Percentiles rank a stretch among this genome's conserved stretches.
phyloP scores from a whole-genome alignment of 1,140 invertebrate species.

The Musca vetustissima region DNA sequence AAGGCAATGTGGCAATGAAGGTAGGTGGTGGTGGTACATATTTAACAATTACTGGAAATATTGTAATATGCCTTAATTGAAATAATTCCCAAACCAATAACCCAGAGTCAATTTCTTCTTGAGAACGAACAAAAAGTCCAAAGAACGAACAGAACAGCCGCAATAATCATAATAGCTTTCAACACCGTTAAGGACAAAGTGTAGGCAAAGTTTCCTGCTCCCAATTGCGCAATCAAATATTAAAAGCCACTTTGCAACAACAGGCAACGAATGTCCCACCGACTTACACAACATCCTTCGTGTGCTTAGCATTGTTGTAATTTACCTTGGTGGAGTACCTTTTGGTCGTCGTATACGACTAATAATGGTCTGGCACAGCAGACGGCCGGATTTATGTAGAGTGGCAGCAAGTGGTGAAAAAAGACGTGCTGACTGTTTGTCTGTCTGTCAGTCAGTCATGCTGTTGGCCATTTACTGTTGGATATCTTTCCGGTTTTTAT shows the following conservation, averaged over 20 bases:
- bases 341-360: not conserved
- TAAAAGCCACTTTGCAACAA: slow-evolving; percentile 32
- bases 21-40: no score
- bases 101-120: slow-evolving; percentile 38
- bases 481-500: not conserved
- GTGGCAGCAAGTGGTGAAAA: no score
- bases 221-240: slow-evolving; percentile 53
- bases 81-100: slow-evolving; percentile 53
- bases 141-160: slow-evolving; percentile 8
- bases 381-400: no score
- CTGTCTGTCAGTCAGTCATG: not conserved
- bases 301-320: not conserved
- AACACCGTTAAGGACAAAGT: slow-evolving; percentile 4
- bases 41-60: slow-evolving; percentile 26
- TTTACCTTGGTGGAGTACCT: slow-evolving; percentile 8
- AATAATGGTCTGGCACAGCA: not conserved
- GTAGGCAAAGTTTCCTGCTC: slow-evolving; percentile 29
- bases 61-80: slow-evolving; percentile 54
- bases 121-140: no score
- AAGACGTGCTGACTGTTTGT: no score
- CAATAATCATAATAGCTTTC: slow-evolving; percentile 22
- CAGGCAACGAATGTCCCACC: not conserved
- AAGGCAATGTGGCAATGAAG: not conserved
- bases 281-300: not conserved
- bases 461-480: not conserved